phyloP scores from a whole-genome alignment of 2,888 invertebrate species.

The Cataglyphis cursor region DNA sequence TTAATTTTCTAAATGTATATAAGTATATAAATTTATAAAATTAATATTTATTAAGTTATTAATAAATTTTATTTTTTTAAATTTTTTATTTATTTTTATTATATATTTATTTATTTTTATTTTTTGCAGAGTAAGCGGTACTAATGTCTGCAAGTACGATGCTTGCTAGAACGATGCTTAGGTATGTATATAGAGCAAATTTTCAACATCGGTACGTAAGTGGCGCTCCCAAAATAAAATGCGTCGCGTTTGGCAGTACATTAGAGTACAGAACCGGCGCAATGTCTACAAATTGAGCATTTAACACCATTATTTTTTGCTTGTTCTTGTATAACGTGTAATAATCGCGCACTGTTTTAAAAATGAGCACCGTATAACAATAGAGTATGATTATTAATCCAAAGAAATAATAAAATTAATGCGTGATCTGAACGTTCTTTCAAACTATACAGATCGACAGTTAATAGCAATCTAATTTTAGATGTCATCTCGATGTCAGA shows the following conservation, averaged over 20 bases:
- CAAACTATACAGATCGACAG: conserved; percentile 66
- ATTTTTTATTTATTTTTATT: neutral
- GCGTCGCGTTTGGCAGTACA: conserved; percentile 81
- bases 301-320: neutral
- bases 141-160: conserved; percentile 53
- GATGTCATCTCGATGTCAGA: conserved; percentile 66
- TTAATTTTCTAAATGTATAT: neutral
- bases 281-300: conserved; percentile 30
- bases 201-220: conserved; percentile 83
- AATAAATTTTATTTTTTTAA: neutral
- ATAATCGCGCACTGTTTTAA: neutral
- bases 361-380: neutral
- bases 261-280: conserved; percentile 14
- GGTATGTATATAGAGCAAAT: conserved; percentile 62
- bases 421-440: conserved; percentile 48
- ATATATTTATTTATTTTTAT: neutral
- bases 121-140: no score
- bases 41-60: conserved; percentile 3
- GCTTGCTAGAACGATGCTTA: conserved; percentile 70
- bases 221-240: conserved; percentile 84
- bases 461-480: conserved; percentile 71
- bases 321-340: neutral
- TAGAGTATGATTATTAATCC: neutral
- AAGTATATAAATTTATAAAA: neutral
- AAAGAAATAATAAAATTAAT: neutral